A percentile compares a stretch with the other conserved stretches of the same genome.
Evolutionary conservation across 1,140 invertebrate genomes (phyloP).

Genomic region (Brachionus calyciflorus): DNA sequence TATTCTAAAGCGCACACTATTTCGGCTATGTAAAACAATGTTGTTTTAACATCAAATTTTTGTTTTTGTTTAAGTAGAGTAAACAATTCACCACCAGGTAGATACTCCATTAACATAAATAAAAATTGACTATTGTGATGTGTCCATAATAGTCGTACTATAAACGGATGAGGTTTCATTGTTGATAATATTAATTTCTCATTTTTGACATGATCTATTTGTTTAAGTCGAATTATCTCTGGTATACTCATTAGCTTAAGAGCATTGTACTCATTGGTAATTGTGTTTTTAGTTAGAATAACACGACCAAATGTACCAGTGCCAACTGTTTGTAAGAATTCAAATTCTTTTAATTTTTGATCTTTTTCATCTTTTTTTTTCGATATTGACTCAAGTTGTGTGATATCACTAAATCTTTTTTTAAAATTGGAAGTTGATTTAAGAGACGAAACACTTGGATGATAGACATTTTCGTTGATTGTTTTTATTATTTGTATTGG

Average conservation of each 20-base stretch:
- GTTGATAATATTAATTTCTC: conserved; percentile 85
- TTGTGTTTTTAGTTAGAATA: conserved; percentile 71
- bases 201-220: conserved; percentile 86
- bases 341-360: not conserved
- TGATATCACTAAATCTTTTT: conserved; percentile 26
- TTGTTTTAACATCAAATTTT: conserved; percentile 74
- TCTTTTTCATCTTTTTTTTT: conserved; percentile 38
- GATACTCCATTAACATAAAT: conserved; percentile 93
- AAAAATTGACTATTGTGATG: conserved; percentile 77
- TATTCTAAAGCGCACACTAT: conserved; percentile 90
- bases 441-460: not conserved
- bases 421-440: not conserved
- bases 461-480: not conserved
- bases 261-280: conserved; percentile 72
- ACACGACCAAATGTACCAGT: conserved; percentile 44
- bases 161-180: conserved; percentile 81
- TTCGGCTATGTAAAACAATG: conserved; percentile 88
- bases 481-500: not conserved
- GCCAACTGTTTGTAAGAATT: conserved; percentile 26
- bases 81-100: conserved; percentile 83
- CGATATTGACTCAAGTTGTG: conserved; percentile 1
- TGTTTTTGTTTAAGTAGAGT: conserved; percentile 88
- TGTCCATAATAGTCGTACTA: conserved; percentile 85
- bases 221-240: conserved; percentile 83
- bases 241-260: conserved; percentile 86